phyloP scores from a whole-genome alignment of 2,888 invertebrate genomes.

The Idaea aversata region DNA sequence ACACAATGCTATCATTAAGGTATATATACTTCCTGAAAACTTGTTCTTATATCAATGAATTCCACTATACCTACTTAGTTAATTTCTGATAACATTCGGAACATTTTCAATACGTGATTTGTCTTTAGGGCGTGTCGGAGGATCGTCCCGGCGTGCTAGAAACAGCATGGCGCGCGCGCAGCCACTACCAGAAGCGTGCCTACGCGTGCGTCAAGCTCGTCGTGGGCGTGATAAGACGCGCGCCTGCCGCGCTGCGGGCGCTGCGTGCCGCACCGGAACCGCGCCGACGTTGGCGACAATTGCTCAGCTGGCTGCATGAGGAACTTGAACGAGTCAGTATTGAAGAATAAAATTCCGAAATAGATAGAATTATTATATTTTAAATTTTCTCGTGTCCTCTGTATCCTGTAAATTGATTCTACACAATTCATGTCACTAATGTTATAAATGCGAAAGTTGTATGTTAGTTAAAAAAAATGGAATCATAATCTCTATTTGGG shows the following conservation, averaged over 20 bases:
- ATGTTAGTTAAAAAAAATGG: too few relatives aligned
- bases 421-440: too few relatives aligned
- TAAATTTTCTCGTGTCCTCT: too few relatives aligned
- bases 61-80: neutral
- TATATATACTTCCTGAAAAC: constrained; percentile 19
- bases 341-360: too few relatives aligned
- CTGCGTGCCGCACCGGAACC: constrained; percentile 88
- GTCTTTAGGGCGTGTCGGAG: constrained; percentile 64
- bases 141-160: constrained; percentile 95
- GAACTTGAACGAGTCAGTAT: constrained; percentile 88
- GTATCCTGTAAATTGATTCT: too few relatives aligned
- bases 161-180: constrained; percentile 94
- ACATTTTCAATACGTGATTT: neutral
- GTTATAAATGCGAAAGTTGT: too few relatives aligned
- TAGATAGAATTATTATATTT: too few relatives aligned
- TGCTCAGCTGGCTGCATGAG: constrained; percentile 97
- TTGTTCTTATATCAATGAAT: too few relatives aligned
- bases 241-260: constrained; percentile 89
- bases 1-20: constrained; percentile 96
- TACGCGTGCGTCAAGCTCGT: constrained; percentile 98
- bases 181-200: constrained; percentile 97
- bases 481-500: too few relatives aligned
- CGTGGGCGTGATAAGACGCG: constrained; percentile 93
- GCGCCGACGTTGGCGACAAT: constrained; percentile 91
- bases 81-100: too few relatives aligned